Evolutionary conservation across 2,797 vertebrate genomes (phyloP), one percentile per base, ranked within the genome.

Genomic region (Otolemur crassicaudatus): DNA sequence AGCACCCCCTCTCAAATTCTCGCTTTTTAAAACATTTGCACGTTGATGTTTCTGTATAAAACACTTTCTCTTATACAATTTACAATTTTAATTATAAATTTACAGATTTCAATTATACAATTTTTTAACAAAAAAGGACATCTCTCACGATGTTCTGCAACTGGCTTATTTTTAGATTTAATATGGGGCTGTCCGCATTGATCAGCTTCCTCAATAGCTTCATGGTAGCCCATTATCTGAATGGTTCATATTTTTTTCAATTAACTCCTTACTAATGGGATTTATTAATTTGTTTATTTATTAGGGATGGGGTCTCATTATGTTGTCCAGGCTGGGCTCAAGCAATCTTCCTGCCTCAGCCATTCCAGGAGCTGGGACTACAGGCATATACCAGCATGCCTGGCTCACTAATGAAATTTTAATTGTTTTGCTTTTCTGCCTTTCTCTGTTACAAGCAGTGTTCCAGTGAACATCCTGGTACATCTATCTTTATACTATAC

Each of bases 371-470:
- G 31, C 65, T n/a, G 7, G 7, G 31, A 67, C 31, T 67, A 67
- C 17, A 67, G 31, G 17, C 8, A 31, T 17, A 19, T 67, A 43
- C 40, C 40, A 43, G 1, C 40, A 43, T 43, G 31, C 65, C 43
- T 19, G 27, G 17, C 73, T 49, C 25, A 43, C 49, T 69, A 75
- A 70, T 73, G 49, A 22, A 40, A 81, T 86, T 86, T 91, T 88
- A 72, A 34, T 93, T 91, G 67, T 72, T 92, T 96, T 92, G 23
- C n/a, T 84, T 70, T 53, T 53, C 49, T 53, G 14, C 49, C 16
- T 53, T 94, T 77, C 85, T 92, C 58, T 79, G 3, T 85, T 87
- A 81, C 22, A 84, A 84, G 82, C 60, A 69, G 25, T 63, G 25
- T 58, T 89, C 49, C n/a, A n/a, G 13, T n/a, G 49, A 61, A 63